phyloP scores from a whole-genome alignment of 1,140 invertebrate genomes.

The Pemphigus obesinymphae region DNA sequence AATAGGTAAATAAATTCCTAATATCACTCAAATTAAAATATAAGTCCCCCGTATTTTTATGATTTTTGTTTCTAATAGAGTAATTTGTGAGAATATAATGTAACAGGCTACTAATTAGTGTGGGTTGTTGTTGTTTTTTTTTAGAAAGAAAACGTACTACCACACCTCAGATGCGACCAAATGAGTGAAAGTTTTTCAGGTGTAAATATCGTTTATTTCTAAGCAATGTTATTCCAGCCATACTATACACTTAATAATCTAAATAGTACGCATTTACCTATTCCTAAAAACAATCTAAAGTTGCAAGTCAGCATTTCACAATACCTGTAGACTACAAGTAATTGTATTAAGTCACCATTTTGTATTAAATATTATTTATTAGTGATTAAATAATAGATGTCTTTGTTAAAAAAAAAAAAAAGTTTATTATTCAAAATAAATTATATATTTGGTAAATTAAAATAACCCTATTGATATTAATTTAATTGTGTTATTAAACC shows the following conservation, averaged over 20 bases:
- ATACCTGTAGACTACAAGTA: too few species aligned
- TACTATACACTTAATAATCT: background rate
- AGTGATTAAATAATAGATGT: too few species aligned
- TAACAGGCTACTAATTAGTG: conserved; percentile 23
- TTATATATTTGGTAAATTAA: background rate
- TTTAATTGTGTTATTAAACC: background rate
- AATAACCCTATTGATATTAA: background rate
- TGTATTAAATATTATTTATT: background rate
- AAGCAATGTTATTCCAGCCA: background rate
- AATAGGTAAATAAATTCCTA: background rate
- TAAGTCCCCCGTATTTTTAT: background rate
- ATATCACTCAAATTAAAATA: background rate
- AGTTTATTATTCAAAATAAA: too few species aligned
- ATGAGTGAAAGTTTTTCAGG: conserved; percentile 34
- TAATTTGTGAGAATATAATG: conserved; percentile 12
- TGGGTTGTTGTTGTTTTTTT: conserved; percentile 32
- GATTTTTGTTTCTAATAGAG: background rate
- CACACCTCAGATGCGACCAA: conserved; percentile 18
- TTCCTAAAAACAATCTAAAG: background rate
- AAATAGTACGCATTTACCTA: background rate
- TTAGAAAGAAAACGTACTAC: conserved; percentile 29
- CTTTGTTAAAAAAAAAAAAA: too few species aligned
- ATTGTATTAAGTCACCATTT: background rate
- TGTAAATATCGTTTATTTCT: conserved; percentile 31
- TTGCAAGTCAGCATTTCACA: background rate